A percentile compares a stretch with the other conserved stretches of the same genome.
Evolutionary conservation across 2,888 invertebrate species (phyloP).

Genomic region (Sinhomidia bicolor): DNA sequence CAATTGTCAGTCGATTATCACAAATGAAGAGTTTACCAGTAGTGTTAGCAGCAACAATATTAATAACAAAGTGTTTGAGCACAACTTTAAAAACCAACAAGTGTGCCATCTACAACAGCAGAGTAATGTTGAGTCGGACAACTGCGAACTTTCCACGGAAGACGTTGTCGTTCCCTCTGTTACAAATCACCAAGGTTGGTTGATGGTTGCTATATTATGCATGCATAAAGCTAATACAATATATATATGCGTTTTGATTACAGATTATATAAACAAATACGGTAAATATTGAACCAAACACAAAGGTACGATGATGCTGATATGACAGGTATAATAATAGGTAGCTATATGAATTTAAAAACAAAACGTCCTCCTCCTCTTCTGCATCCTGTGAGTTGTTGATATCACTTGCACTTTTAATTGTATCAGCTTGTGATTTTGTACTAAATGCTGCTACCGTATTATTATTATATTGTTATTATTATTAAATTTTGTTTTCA

Average conservation of each 20-base stretch:
- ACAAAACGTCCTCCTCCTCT: no score
- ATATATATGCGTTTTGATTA: not conserved
- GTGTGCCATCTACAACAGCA: conserved; percentile 29
- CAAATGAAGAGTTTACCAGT: conserved; percentile 9
- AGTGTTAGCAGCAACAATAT: not conserved
- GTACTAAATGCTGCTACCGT: no score
- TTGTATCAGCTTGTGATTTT: no score
- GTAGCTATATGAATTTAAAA: no score
- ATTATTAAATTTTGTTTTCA: not conserved
- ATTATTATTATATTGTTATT: not conserved
- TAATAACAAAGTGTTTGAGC: conserved; percentile 40
- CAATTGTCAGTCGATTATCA: conserved; percentile 50
- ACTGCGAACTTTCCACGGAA: conserved; percentile 45
- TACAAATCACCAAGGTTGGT: conserved; percentile 69
- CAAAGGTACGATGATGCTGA: not conserved
- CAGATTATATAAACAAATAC: not conserved
- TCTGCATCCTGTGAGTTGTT: not conserved
- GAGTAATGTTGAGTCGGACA: conserved; percentile 29
- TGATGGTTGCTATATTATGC: conserved; percentile 2
- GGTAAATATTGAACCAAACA: not conserved
- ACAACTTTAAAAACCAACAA: conserved; percentile 53
- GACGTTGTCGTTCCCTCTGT: conserved; percentile 52
- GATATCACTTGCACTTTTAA: not conserved
- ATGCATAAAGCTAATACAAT: no score
- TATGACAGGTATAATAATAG: no score